A percentile compares a stretch with the other conserved stretches of the same genome.
Evolutionary conservation across 2,113 vertebrate genomes (phyloP).

Genomic region (Campylomormyrus numenius): DNA sequence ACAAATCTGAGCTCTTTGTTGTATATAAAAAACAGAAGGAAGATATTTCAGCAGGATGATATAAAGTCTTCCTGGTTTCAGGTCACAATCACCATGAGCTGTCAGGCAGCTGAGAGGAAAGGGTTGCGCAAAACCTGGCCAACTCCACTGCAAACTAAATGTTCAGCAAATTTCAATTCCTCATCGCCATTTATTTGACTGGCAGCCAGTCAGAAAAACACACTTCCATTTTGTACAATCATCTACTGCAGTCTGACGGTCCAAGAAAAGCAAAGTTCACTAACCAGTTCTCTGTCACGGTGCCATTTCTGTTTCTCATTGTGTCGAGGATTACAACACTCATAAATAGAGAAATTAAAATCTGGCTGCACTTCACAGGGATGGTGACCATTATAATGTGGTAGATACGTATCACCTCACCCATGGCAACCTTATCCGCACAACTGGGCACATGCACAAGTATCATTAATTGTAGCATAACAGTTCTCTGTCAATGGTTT

Average conservation of each 20-base stretch:
- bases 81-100: not conserved
- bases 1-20: not conserved
- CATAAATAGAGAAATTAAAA: not conserved
- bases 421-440: not conserved
- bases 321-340: not conserved
- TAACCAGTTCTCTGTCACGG: not conserved
- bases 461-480: not conserved
- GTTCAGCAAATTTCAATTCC: not conserved
- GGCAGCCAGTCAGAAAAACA: not conserved
- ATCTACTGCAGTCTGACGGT: not conserved
- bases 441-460: not conserved
- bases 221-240: not conserved
- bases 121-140: not conserved
- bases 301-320: not conserved
- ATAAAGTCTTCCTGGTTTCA: not conserved
- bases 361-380: not conserved
- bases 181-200: not conserved
- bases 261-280: not conserved
- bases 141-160: not conserved
- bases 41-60: not conserved
- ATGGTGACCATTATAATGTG: not conserved
- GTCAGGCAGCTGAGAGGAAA: not conserved
- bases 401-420: not conserved
- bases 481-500: not conserved
- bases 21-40: not conserved